phyloP scores from a whole-genome alignment of 2,797 vertebrate genomes.

The Gobio occitaniae region DNA sequence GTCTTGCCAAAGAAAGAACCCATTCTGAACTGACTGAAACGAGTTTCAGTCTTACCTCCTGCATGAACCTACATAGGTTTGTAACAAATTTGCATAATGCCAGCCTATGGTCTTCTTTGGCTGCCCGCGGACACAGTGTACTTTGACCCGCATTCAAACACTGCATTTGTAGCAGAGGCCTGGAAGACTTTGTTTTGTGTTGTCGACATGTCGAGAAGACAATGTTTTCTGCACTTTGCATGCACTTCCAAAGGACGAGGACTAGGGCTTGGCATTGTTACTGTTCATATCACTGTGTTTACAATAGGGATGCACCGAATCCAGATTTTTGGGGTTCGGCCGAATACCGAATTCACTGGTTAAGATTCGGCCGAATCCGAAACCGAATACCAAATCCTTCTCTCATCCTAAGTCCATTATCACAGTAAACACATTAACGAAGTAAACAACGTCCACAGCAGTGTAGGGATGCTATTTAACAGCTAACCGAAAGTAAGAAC shows the following conservation, averaged over 20 bases:
- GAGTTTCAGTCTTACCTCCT: background rate
- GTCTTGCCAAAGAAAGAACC: background rate
- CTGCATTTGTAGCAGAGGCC: background rate
- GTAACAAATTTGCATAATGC: background rate
- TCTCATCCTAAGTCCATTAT: too few relatives aligned
- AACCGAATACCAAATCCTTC: too few relatives aligned
- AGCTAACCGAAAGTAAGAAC: too few relatives aligned
- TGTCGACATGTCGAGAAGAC: background rate
- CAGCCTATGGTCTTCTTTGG: background rate
- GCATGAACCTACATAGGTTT: too few relatives aligned
- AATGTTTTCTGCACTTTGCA: background rate
- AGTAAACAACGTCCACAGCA: too few relatives aligned
- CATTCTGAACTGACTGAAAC: background rate
- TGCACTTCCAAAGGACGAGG: background rate
- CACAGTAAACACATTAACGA: too few relatives aligned
- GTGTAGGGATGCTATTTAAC: too few relatives aligned
- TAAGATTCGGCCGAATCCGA: too few relatives aligned
- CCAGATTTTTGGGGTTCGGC: too few relatives aligned
- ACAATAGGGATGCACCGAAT: too few relatives aligned
- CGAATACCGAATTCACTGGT: too few relatives aligned
- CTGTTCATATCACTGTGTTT: background rate
- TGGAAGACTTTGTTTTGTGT: background rate
- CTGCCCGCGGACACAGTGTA: background rate
- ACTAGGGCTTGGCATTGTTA: background rate
- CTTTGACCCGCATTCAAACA: background rate